Evolutionary conservation across 2,797 vertebrate species (phyloP).

Genomic region (Thaleichthys pacificus): DNA sequence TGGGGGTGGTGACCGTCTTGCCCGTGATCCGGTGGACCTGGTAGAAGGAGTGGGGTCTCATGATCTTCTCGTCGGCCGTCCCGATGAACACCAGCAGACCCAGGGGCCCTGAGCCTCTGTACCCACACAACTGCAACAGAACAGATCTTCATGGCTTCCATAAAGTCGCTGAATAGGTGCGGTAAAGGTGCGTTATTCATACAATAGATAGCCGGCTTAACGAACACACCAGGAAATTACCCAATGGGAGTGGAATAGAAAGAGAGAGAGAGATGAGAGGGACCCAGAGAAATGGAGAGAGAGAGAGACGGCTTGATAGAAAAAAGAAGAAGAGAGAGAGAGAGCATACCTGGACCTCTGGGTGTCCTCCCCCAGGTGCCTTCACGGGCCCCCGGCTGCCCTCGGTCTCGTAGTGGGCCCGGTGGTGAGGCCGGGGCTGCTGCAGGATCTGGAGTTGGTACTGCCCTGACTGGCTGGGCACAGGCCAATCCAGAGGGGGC

Average conservation of each 20-base stretch:
- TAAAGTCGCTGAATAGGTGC: too few species aligned
- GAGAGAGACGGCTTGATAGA: too few species aligned
- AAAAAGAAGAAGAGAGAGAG: too few species aligned
- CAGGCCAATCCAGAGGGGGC: slow-evolving; percentile 87
- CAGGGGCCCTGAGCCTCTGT: slow-evolving; percentile 92
- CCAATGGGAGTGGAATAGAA: too few species aligned
- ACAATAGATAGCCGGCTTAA: too few species aligned
- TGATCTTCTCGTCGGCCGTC: slow-evolving; percentile 93
- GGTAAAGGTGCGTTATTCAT: too few species aligned
- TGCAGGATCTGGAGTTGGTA: slow-evolving; percentile 93
- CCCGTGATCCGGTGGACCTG: slow-evolving; percentile 98
- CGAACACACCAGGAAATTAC: too few species aligned
- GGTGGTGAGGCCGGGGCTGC: slow-evolving; percentile 95
- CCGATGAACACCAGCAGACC: slow-evolving; percentile 98
- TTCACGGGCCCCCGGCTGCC: slow-evolving; percentile 96
- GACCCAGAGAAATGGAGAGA: too few species aligned
- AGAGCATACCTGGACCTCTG: slow-evolving; percentile 88
- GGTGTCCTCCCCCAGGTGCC: slow-evolving; percentile 91
- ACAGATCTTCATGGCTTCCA: background rate
- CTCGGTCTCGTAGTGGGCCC: slow-evolving; percentile 97
- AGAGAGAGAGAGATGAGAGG: too few species aligned
- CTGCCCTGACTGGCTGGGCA: slow-evolving; percentile 83
- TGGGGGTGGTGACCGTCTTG: slow-evolving; percentile 97
- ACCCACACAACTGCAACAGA: slow-evolving; percentile 87
- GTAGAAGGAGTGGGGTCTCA: slow-evolving; percentile 97